phyloP scores from a whole-genome alignment of 2,113 vertebrate genomes.

The Chaetops frenatus region DNA sequence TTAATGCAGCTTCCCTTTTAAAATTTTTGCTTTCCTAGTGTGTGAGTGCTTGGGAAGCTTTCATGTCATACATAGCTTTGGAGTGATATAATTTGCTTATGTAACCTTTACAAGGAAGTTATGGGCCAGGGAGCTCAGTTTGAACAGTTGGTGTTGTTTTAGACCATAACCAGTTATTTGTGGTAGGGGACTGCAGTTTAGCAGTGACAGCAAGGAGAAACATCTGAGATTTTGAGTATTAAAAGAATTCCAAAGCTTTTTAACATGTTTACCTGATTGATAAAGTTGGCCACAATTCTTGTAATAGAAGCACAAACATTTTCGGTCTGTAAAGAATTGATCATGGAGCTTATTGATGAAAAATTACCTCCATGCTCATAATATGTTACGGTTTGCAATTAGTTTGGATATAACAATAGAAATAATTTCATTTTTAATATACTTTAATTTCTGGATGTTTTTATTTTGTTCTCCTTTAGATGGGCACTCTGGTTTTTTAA shows the following conservation, averaged over 20 bases:
- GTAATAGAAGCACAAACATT: not conserved
- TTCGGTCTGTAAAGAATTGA: not conserved
- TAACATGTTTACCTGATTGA: not conserved
- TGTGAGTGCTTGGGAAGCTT: not conserved
- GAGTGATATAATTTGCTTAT: not conserved
- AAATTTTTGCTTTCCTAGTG: not conserved
- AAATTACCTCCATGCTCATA: not conserved
- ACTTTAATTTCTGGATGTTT: not conserved
- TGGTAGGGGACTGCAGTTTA: not conserved
- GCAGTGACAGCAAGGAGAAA: not conserved
- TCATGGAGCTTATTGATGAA: not conserved
- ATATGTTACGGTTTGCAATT: not conserved
- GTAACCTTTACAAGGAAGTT: not conserved
- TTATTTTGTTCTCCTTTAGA: conserved; percentile 68
- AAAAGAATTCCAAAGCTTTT: not conserved
- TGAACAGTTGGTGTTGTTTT: not conserved
- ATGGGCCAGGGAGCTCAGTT: not conserved
- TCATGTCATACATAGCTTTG: not conserved
- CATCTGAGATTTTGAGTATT: not conserved
- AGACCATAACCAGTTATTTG: not conserved
- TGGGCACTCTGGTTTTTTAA: conserved; percentile 99
- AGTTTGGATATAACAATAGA: not conserved
- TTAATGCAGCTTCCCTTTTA: not conserved
- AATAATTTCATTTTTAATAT: not conserved
- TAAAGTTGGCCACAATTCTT: not conserved